Conservation (phyloP, 2,888 invertebrate genomes). For the Drosophila atripex region DNA sequence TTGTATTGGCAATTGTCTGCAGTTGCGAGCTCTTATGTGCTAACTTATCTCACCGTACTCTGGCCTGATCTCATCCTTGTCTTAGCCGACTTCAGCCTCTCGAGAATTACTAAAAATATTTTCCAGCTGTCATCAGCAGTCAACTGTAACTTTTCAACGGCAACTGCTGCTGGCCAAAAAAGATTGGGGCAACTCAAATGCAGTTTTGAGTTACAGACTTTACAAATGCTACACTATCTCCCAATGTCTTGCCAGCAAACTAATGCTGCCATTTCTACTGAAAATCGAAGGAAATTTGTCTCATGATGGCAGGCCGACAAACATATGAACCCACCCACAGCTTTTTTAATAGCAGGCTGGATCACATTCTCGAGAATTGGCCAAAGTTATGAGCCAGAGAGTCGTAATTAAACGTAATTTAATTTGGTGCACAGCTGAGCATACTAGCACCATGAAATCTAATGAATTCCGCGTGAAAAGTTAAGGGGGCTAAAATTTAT, state of each 20-base stretch:
- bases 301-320: slow-evolving; percentile 62
- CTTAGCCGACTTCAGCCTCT: slow-evolving; percentile 51
- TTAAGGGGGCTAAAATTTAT: slow-evolving; percentile 72
- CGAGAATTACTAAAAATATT: slow-evolving; percentile 68
- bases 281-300: slow-evolving; percentile 54
- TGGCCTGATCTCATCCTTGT: slow-evolving; percentile 45
- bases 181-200: slow-evolving; percentile 36
- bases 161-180: slow-evolving; percentile 38
- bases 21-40: slow-evolving; percentile 29
- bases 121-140: slow-evolving; percentile 61
- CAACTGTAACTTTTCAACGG: slow-evolving; percentile 27
- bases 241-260: slow-evolving; percentile 24
- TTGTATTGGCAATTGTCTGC: slow-evolving; percentile 69
- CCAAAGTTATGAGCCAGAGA: slow-evolving; percentile 61
- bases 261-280: slow-evolving; percentile 10
- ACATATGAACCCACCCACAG: slow-evolving; percentile 27
- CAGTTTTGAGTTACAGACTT: slow-evolving; percentile 22
- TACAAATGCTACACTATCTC: slow-evolving; percentile 37
- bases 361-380: slow-evolving; percentile 28
- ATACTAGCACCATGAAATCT: slow-evolving; percentile 47
- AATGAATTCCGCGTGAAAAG: slow-evolving; percentile 77
- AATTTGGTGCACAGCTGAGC: slow-evolving; percentile 61
- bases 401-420: slow-evolving; percentile 76
- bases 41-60: slow-evolving; percentile 21
- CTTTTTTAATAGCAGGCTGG: slow-evolving; percentile 35